These are phyloP conservation scores for Scolopax mira DNA, from an alignment of 2,113 vertebrate genomes.

Conservation along the genomic window DNA sequence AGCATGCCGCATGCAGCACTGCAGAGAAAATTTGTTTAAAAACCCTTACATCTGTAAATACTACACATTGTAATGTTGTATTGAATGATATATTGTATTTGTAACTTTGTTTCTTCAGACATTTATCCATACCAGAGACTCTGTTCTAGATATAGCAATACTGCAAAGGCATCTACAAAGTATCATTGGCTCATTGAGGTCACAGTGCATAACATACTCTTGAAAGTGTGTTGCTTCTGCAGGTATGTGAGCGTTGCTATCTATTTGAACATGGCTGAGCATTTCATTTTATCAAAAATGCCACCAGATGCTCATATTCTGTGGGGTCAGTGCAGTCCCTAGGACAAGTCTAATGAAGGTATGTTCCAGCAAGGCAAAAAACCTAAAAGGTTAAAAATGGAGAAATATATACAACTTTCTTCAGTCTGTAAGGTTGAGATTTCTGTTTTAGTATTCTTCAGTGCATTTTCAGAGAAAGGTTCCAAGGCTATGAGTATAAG, in stretches of 20 bases:
- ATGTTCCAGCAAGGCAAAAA: slow-evolving; percentile 67
- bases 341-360: slow-evolving; percentile 61
- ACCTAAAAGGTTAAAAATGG: slow-evolving; percentile 67
- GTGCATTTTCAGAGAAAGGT: slow-evolving; percentile 55
- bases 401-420: slow-evolving; percentile 71
- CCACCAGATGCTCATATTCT: slow-evolving; percentile 58
- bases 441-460: slow-evolving; percentile 45
- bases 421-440: slow-evolving; percentile 53
- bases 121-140: background rate
- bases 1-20: background rate
- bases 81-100: background rate
- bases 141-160: background rate
- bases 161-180: background rate
- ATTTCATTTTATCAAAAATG: slow-evolving; percentile 68
- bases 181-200: background rate
- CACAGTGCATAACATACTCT: background rate
- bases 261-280: slow-evolving; percentile 70
- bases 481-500: slow-evolving; percentile 87
- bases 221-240: slow-evolving; percentile 47
- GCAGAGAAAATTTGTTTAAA: slow-evolving; percentile 15
- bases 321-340: slow-evolving; percentile 66
- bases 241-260: slow-evolving; percentile 74
- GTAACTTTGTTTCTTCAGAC: background rate
- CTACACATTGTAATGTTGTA: background rate
- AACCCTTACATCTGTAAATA: background rate